Percentiles rank a stretch among this genome's conserved stretches.
phyloP scores from a whole-genome alignment of 2,797 vertebrate species.

The Myripristis jacobus region DNA sequence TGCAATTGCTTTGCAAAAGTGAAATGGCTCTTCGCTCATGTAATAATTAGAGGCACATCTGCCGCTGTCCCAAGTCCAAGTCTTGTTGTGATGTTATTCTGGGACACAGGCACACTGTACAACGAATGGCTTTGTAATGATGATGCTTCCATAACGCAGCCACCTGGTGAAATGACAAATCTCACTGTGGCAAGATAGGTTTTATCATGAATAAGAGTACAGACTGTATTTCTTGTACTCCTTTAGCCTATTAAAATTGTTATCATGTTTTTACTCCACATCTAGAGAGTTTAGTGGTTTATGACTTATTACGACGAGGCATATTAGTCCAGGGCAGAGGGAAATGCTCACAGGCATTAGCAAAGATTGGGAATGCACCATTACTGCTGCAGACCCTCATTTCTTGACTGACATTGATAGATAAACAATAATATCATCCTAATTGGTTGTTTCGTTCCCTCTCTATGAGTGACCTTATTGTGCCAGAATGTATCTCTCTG shows the following conservation, averaged over 20 bases:
- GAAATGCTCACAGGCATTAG: conserved; percentile 20
- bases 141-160: conserved; percentile 19
- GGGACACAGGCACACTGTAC: conserved; percentile 23
- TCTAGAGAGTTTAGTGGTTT: not conserved
- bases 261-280: no score
- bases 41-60: conserved; percentile 43
- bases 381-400: conserved; percentile 4
- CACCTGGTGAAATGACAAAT: conserved; percentile 23
- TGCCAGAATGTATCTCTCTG: conserved; percentile 26
- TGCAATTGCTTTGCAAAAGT: conserved; percentile 1
- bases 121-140: conserved; percentile 16
- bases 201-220: not conserved
- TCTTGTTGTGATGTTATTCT: conserved; percentile 33
- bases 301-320: not conserved
- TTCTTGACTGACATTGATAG: conserved; percentile 17
- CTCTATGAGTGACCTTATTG: conserved; percentile 42
- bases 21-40: conserved; percentile 16
- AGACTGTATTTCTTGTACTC: not conserved
- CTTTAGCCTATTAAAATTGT: no score
- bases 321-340: conserved; percentile 1
- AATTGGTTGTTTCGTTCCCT: conserved; percentile 39
- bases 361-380: conserved; percentile 1
- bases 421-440: conserved; percentile 29
- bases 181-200: not conserved
- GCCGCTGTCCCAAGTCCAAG: conserved; percentile 24